Base-by-base conservation (phyloP, 2,797 vertebrate species). In the Pampus argenteus region DNA sequence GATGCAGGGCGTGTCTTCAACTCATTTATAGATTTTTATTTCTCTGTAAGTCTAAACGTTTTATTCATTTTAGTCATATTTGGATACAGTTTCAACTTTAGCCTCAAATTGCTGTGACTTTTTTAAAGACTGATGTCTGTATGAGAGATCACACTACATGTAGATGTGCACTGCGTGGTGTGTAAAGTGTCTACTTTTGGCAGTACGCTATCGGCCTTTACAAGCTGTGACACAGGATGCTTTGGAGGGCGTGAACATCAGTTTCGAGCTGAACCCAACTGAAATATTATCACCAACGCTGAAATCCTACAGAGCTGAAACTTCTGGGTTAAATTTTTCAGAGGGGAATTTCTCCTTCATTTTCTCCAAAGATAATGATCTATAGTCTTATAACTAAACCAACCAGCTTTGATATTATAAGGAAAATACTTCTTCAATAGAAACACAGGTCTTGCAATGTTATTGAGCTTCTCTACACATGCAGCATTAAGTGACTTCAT, bases 201-300 rank as follows among this genome's bases (percentile, higher is more conserved):
- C 80, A 63, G 72, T 47, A 79, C 78, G 79, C 77, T 65, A 81
- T 55, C 66, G 42, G 70, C 71, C 81, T 68, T 58, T 66, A 79
- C 80, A 88, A 86, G 79, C 87, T 88, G 82, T 87, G 83, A 82
- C 78, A 70, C 81, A 70, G 49, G 78, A 71, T 49, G 28, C 60
- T 68, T 9, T 56, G 58, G 54, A 60, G 49, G 63, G 63, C n/a
- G 9, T 31, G 6, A 52, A 76, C 74, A 66, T 62, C 76, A 74
- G 71, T 55, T 72, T 55, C 71, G 65, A 73, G 59, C 42, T 56
- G 44, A 72, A 64, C 28, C 0, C n/a, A 29, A 49, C 44, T 7
- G 42, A 52, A 25, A 69, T 20, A 17, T 17, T 44, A 9, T 55
- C 40, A 11, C 62, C 63, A 22, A 74, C 15, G 26, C 15, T n/a